phyloP scores from a whole-genome alignment of 2,113 vertebrate genomes.

The Platysternon megacephalum region DNA sequence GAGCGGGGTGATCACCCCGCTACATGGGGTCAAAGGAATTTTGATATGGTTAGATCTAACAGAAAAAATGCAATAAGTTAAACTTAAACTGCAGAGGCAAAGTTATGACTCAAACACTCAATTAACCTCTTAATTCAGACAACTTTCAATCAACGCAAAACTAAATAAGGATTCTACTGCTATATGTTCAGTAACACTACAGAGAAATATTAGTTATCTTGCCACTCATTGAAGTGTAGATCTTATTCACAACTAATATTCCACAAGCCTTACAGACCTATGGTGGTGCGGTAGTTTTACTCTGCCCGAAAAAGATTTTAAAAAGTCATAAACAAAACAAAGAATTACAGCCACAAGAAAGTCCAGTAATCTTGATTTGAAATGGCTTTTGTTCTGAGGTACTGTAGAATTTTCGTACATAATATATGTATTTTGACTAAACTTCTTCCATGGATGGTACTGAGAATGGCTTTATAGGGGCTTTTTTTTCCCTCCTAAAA shows the following conservation, averaged over 20 bases:
- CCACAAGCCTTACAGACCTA: not conserved
- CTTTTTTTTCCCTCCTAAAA: not conserved
- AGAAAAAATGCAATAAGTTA: not conserved
- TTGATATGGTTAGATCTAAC: not conserved
- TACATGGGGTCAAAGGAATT: not conserved
- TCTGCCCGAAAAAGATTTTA: not conserved
- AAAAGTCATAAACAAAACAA: not conserved
- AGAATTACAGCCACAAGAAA: not conserved
- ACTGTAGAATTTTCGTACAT: not conserved
- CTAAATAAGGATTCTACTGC: not conserved
- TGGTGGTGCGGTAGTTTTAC: not conserved
- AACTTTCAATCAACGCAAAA: not conserved
- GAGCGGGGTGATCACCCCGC: no score
- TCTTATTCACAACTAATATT: not conserved
- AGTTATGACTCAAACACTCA: not conserved
- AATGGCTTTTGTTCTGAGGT: not conserved
- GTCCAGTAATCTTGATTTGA: not conserved
- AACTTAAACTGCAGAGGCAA: not conserved
- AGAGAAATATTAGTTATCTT: not conserved
- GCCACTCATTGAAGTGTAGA: not conserved
- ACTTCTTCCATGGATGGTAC: not conserved
- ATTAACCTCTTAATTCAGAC: not conserved
- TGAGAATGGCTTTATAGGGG: not conserved
- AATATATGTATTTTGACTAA: not conserved
- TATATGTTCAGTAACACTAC: accelerated